Evolutionary conservation across 2,797 vertebrate genomes (phyloP).

Genomic region (Toxotes lorentzi): DNA sequence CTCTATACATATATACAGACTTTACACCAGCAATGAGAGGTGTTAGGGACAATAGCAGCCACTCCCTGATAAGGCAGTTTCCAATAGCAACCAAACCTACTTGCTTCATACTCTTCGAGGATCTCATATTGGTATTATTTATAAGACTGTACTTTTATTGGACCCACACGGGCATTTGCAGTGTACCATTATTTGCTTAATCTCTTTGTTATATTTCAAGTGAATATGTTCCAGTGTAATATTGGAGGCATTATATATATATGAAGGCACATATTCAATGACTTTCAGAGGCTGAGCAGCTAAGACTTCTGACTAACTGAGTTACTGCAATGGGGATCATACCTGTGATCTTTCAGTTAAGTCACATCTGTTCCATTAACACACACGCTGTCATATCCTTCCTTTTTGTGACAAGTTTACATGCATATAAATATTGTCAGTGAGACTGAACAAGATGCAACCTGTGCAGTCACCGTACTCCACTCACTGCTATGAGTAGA

Average conservation of each 20-base stretch:
- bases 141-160: constrained; percentile 60
- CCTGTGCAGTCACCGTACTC: not conserved
- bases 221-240: constrained; percentile 21
- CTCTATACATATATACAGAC: not conserved
- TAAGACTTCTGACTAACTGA: not conserved
- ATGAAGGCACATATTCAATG: constrained; percentile 17
- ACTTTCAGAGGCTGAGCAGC: constrained; percentile 8
- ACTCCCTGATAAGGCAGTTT: constrained; percentile 72
- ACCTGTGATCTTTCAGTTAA: not conserved
- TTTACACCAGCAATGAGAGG: constrained; percentile 26
- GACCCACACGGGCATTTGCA: constrained; percentile 42
- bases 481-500: not conserved
- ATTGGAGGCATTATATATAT: constrained; percentile 24
- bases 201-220: constrained; percentile 44
- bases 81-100: constrained; percentile 74
- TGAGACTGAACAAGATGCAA: not conserved
- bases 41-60: constrained; percentile 38
- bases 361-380: not conserved
- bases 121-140: constrained; percentile 57
- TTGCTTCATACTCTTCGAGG: constrained; percentile 19
- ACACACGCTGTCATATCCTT: not conserved
- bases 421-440: not conserved
- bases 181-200: constrained; percentile 47
- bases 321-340: not conserved
- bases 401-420: not conserved